These are phyloP conservation scores for Glomeris marginata DNA, from an alignment of 2,888 invertebrate species.

Conservation along the genomic window DNA sequence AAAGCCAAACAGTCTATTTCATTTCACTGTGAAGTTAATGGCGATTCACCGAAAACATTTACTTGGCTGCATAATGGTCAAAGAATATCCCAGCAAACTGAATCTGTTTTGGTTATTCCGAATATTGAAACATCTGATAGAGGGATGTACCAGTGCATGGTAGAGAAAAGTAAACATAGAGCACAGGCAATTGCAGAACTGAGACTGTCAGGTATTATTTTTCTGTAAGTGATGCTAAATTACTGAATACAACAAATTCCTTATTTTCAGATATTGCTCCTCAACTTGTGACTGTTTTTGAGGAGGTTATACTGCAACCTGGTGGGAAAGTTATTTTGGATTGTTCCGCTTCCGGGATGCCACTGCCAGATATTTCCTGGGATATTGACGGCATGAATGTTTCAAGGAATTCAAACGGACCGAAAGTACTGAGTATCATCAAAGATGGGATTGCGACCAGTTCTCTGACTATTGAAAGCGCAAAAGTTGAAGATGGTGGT, in stretches of 20 bases:
- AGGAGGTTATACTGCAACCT: neutral
- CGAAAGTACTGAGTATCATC: no score
- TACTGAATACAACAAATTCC: neutral
- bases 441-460: neutral
- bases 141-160: conserved; percentile 10
- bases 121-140: conserved; percentile 1
- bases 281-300: conserved; percentile 1
- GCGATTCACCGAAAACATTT: neutral
- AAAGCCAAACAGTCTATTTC: neutral
- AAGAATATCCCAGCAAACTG: neutral
- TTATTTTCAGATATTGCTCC: conserved; percentile 9
- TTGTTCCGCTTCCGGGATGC: conserved; percentile 7
- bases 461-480: neutral
- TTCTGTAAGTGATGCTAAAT: no score
- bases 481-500: conserved; percentile 2
- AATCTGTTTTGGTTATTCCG: neutral
- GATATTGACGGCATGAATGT: conserved; percentile 1
- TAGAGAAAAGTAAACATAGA: neutral
- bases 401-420: no score
- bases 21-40: conserved; percentile 2
- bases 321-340: neutral
- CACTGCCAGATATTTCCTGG: conserved; percentile 6
- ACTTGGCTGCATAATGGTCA: conserved; percentile 5
- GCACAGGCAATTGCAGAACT: conserved; percentile 4
- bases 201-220: conserved; percentile 1